Evolutionary conservation across 2,113 vertebrate species (phyloP), one percentile per base, ranked within the genome.

Genomic region (Perognathus longimembris): DNA sequence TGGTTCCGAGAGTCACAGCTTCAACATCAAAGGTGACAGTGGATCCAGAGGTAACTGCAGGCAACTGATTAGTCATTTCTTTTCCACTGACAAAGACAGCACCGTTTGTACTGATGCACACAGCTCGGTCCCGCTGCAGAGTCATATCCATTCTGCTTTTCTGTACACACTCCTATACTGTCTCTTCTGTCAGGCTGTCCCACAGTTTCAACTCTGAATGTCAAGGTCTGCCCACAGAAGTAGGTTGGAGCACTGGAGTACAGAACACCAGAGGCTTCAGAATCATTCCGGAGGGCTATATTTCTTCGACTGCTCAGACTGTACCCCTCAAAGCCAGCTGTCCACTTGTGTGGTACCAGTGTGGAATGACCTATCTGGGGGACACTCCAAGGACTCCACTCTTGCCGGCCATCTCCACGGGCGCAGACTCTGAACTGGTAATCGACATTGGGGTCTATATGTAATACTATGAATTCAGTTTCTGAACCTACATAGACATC

Each of bases 21-120:
- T 99, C 99, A 98, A 99, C 99, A 97, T 99, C 99, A 79, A 99
- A 99, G 0, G 99, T 99, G 86, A 99, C 99, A 0, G 98, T 97
- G 0, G 99, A 99, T 74, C 99, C 99, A 42, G 98, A 95, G 20
- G 98, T 98, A 85, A 99, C 97, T 32, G 98, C 98, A n/a, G 99
- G 99, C 90, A 99, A 98, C 91, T 99, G 99, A 96, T 99, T 99
- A 97, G 99, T 99, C 99, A 99, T 99, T 98, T 99, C 99, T 95
- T 99, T 99, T 26, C 99, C 99, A 83, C 99, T 99, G 34, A 99
- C 99, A 94, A 99, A 99, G 6, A 99, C 99, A 0, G 99, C 99
- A 74, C 99, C 99, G 0, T 98, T 99, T 1, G 99, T 99, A 95
- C 99, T 99, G 67, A 99, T 97, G 92, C 99, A 99, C 84, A 99